Percentiles rank a stretch among this genome's conserved stretches.
Evolutionary conservation across 2,113 vertebrate species (phyloP).

Genomic region (Amia ocellicauda): DNA sequence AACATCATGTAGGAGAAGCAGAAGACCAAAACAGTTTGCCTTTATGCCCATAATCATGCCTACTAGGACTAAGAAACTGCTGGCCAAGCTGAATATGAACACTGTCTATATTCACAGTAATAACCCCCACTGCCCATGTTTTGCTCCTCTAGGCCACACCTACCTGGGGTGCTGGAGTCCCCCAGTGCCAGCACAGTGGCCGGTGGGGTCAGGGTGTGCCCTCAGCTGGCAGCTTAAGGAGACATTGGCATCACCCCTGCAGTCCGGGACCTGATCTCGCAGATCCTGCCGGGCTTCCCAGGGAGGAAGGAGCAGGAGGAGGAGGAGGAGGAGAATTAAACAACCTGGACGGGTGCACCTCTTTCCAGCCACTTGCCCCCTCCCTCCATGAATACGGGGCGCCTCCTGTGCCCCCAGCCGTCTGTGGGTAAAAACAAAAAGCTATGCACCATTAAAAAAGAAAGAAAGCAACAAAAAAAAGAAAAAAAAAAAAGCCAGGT

Average conservation of each 20-base stretch:
- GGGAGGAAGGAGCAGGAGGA: conserved; percentile 34
- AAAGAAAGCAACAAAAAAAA: conserved; percentile 43
- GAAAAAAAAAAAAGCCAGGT: conserved; percentile 18
- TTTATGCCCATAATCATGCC: no score
- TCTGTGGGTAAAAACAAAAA: no score
- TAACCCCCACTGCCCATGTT: neutral
- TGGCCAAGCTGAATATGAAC: no score
- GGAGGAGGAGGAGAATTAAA: conserved; percentile 37
- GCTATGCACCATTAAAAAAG: no score
- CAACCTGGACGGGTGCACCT: conserved; percentile 56
- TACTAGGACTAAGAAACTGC: no score
- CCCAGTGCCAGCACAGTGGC: conserved; percentile 41
- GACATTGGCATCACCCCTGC: conserved; percentile 28
- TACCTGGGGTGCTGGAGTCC: conserved; percentile 60
- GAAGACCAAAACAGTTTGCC: no score
- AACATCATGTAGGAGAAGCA: no score
- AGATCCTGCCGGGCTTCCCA: conserved; percentile 33
- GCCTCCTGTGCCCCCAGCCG: conserved; percentile 51
- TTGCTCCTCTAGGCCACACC: conserved; percentile 55
- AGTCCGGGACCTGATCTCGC: conserved; percentile 25
- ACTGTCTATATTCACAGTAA: no score
- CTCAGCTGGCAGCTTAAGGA: conserved; percentile 4
- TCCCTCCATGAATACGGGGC: conserved; percentile 63
- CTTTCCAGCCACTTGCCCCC: conserved; percentile 47
- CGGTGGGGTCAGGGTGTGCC: conserved; percentile 62